Evolutionary conservation across 2,888 invertebrate genomes (phyloP), one percentile per base, ranked within the genome.

Genomic region (Colletes collaris): DNA sequence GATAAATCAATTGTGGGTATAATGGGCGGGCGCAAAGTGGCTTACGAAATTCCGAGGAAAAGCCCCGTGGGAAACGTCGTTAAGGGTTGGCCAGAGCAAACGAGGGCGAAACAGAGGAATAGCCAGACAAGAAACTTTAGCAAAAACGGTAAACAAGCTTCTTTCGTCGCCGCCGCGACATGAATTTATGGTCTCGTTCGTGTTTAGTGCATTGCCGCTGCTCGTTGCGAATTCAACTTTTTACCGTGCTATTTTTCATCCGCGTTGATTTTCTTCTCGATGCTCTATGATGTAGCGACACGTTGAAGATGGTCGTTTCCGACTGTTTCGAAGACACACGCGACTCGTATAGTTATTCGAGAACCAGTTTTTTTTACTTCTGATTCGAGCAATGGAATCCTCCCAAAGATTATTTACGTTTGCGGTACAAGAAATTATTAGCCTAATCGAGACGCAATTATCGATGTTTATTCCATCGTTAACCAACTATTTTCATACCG

Each of bases 81-180:
- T 56, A 58, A 53, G 27, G 52, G 60, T 13, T 44, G 60, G 40
- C 1, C 6, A 10, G 4, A 56, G 35, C 6, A 16, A n/a, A 49
- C 40, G 55, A 16, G 60, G 11, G 11, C n/a, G 63, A 56, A 65
- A 68, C 46, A 8, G 44, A 52, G 59, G 56, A 59, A 60, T 64
- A 76, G 59, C 35, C 27, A 66, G 56, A 64, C 55, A 27, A 50
- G 70, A 35, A 13, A 56, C 49, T 37, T 11, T 40, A 35, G 74
- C 11, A 76, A 79, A 79, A 84, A 79, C 79, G 70, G 76, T 80
- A 83, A 84, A 83, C 86, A 86, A 86, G 84, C 63, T 86, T 80
- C 74, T 83, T 83, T 71, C 68, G 63, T 64, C 35, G 75, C 37
- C 49, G 35, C 56, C 27, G 52, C 70, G 69, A 77, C 73, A 71